These are phyloP conservation scores for Drosophila percnosoma DNA, from an alignment of 2,888 invertebrate genomes.

Conservation along the genomic window DNA sequence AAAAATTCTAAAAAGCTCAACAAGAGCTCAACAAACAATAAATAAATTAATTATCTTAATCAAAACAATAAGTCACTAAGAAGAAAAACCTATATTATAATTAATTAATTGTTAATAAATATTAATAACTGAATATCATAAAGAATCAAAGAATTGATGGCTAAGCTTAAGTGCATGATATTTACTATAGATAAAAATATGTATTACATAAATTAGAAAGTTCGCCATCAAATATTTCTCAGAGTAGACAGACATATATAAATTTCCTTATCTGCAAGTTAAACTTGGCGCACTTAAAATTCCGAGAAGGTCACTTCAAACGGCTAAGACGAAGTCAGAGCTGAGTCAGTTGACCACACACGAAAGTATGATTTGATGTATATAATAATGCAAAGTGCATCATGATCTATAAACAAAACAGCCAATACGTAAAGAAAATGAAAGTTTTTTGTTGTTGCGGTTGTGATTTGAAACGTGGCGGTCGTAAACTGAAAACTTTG, in stretches of 20 bases:
- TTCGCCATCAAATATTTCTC: not conserved
- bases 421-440: conserved; percentile 30
- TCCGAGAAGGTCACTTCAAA: not conserved
- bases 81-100: fast-evolving
- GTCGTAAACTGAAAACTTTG: conserved; percentile 73
- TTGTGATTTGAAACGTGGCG: conserved; percentile 60
- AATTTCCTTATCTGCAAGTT: not conserved
- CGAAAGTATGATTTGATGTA: conserved; percentile 18
- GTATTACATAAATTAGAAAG: not conserved
- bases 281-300: not conserved
- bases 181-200: not conserved
- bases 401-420: conserved; percentile 12
- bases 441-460: conserved; percentile 30
- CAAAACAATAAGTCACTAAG: not conserved
- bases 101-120: too few relatives aligned
- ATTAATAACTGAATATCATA: not conserved
- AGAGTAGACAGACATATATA: not conserved
- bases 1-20: too few relatives aligned
- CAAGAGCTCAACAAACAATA: too few relatives aligned
- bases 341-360: conserved; percentile 29
- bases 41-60: too few relatives aligned
- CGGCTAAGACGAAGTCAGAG: not conserved
- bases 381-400: conserved; percentile 28
- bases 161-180: not conserved
- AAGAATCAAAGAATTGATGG: not conserved